These are phyloP conservation scores for Erinaceus europaeus DNA, from an alignment of 2,113 vertebrate genomes.

Conservation along the genomic window DNA sequence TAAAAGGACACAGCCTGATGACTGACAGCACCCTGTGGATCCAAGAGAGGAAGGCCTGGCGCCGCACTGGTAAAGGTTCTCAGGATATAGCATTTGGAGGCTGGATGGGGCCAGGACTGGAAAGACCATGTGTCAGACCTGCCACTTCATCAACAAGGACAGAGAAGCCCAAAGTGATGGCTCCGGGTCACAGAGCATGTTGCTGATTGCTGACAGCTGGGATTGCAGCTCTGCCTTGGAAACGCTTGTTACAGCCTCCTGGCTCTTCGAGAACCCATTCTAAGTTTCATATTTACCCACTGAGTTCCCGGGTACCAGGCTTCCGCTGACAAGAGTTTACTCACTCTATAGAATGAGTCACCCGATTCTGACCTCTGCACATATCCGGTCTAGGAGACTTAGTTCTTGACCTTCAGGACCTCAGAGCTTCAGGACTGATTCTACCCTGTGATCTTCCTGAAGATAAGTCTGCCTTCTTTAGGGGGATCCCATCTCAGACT, in stretches of 20 bases:
- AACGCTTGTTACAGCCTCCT: background rate
- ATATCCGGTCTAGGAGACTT: background rate
- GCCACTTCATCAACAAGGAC: background rate
- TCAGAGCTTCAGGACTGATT: background rate
- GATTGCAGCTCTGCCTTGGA: background rate
- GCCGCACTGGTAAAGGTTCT: background rate
- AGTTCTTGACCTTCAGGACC: background rate
- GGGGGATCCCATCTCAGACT: background rate
- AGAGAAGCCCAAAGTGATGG: background rate
- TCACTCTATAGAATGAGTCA: background rate
- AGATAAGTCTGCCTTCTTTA: background rate
- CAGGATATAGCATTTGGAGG: background rate
- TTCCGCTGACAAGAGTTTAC: background rate
- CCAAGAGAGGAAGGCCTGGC: background rate
- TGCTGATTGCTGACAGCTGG: background rate
- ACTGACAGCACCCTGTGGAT: background rate
- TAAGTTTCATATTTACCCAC: background rate
- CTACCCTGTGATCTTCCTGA: background rate
- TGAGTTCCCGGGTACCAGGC: background rate
- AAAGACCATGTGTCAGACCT: background rate
- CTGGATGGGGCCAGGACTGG: background rate
- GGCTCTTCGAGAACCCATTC: background rate
- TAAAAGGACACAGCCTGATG: background rate
- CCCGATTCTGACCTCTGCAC: background rate
- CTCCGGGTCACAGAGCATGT: background rate